Evolutionary conservation across 2,888 invertebrate species (phyloP), one percentile per base, ranked within the genome.

Genomic region (Philereme vetulata): DNA sequence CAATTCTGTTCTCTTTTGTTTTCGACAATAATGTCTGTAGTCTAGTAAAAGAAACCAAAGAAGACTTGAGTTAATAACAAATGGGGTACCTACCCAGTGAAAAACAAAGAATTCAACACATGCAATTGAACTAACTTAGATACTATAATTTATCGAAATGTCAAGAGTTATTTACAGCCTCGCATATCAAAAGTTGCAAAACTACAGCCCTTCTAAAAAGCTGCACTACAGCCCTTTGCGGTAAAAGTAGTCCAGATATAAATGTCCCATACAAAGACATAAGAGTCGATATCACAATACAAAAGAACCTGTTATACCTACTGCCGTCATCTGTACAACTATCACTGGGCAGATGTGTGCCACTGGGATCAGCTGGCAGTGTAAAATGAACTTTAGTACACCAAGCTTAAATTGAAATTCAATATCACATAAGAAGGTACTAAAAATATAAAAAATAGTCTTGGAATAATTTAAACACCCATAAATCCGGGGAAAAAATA

Each of bases 311-410:
- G 89, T 88, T 86, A 71, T 77, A 21, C 1, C 21, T 21, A 73
- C 73, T 77, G 76, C 80, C 80, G 82, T 83, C 88, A 89, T 88
- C 87, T 88, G 89, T 84, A 75, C 64, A 60, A 78, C 79, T 80
- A 78, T 81, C 77, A 76, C 78, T 44, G 40, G 9, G 77, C 74
- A 70, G 33, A n/a, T 21, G 21, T 21, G 32, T 42, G 48, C n/a
- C 49, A 49, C 49, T 42, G 35, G 35, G 38, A 45, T 11, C 6
- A 5, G 49, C 45, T 44, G 10, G 44, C 38, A 50, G 9, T 5
- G 9, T 33, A 56, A 56, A 50, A 11, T 50, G 50, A 36, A 9
- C 11, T 32, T 11, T 53, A 38, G 10, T 1, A 1, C 3, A 21
- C 21, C 2, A 21, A 21, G 21, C 3, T 4, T 52, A 10, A 1